Conservation (phyloP, 2,113 vertebrate genomes). For the Sprattus sprattus region DNA sequence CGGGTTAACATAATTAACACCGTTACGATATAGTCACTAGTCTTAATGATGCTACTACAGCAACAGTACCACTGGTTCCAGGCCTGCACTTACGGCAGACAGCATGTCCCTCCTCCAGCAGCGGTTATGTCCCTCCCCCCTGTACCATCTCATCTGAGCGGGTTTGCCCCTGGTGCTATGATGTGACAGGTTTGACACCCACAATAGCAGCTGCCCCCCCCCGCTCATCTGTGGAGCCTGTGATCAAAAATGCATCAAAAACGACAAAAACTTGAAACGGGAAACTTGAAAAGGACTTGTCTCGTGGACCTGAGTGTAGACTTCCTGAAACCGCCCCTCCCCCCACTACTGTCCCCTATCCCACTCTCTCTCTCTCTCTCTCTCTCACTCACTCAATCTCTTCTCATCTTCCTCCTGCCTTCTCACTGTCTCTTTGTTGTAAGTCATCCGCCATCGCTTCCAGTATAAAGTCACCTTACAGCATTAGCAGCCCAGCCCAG, state of each 20-base stretch:
- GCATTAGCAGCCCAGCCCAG: not conserved
- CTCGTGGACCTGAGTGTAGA: conserved; percentile 50
- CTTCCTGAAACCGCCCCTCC: not conserved
- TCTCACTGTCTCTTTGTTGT: not conserved
- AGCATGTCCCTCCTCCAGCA: not conserved
- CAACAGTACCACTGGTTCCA: too few relatives aligned
- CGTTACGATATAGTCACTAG: too few relatives aligned
- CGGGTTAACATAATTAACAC: too few relatives aligned
- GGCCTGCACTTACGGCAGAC: too few relatives aligned
- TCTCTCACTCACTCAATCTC: not conserved
- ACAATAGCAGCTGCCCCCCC: conserved; percentile 1
- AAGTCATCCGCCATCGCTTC: not conserved
- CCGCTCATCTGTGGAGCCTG: conserved; percentile 35
- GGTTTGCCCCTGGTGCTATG: not conserved
- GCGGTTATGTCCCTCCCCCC: not conserved
- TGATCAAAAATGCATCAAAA: conserved; percentile 71
- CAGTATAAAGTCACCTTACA: not conserved
- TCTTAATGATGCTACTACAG: too few relatives aligned
- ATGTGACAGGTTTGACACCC: not conserved
- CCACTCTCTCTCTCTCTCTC: not conserved
- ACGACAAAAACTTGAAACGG: conserved; percentile 62
- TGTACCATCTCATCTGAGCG: not conserved
- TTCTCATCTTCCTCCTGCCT: not conserved
- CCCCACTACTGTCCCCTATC: not conserved
- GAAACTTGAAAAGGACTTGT: conserved; percentile 57